phyloP scores from a whole-genome alignment of 2,888 invertebrate species.

The Endotricha flammealis region DNA sequence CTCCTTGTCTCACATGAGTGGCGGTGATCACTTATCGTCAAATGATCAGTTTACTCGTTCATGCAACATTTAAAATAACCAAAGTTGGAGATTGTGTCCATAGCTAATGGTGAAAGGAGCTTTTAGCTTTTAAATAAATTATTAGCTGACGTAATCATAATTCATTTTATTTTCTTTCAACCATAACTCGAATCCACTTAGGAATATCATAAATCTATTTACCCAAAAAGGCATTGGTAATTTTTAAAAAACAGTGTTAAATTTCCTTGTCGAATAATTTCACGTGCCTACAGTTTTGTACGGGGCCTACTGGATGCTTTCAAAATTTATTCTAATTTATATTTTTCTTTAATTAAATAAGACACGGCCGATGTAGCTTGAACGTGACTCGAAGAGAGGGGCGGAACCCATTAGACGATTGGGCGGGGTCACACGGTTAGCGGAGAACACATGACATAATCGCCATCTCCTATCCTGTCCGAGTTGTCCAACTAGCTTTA shows the following conservation, averaged over 20 bases:
- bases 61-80: too few species aligned
- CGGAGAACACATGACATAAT: too few species aligned
- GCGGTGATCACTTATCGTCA: too few species aligned
- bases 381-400: slow-evolving; percentile 44
- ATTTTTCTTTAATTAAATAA: slow-evolving; percentile 68
- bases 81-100: too few species aligned
- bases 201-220: slow-evolving; percentile 3
- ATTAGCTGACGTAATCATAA: too few species aligned
- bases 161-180: background rate
- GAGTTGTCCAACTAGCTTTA: too few species aligned
- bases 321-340: slow-evolving; percentile 60
- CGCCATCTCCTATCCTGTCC: too few species aligned
- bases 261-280: slow-evolving; percentile 28
- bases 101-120: too few species aligned
- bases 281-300: slow-evolving; percentile 20
- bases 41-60: too few species aligned
- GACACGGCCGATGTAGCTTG: slow-evolving; percentile 48
- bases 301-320: slow-evolving; percentile 29
- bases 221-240: slow-evolving; percentile 1
- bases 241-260: slow-evolving; percentile 18
- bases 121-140: too few species aligned
- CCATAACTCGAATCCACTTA: background rate
- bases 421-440: slow-evolving; percentile 22
- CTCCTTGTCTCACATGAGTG: too few species aligned
- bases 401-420: slow-evolving; percentile 43